Evolutionary conservation across 2,888 invertebrate genomes (phyloP), one percentile per base, ranked within the genome.

Genomic region (Lasioglossum oenotherae): DNA sequence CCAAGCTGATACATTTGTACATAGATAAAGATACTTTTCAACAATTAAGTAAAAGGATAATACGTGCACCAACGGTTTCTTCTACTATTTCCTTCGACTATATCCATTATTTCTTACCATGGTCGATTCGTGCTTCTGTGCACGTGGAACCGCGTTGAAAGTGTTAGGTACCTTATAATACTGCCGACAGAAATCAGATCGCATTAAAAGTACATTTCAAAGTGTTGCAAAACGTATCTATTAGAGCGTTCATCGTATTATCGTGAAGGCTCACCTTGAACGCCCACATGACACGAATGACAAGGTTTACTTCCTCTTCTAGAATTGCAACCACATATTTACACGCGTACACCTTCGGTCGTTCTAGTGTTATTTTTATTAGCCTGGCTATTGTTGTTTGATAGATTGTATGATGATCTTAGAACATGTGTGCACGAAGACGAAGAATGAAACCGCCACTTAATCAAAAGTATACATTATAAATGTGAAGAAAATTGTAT

Each of bases 281-380:
- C 87, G 78, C 82, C 87, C 78, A 87, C 87, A 87, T 71, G 82
- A 80, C 75, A 80, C 78, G 87, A 85, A 85, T 77, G 72, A 85
- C 84, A 87, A 87, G 81, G 84, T 85, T 84, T 78, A 78, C 78
- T 87, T 87, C 87, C 87, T 87, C 84, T 85, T 87, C 78, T 87
- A 87, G 83, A 79, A 78, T 86, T 87, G 76, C 78, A 76, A 81
- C 74, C 78, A 73, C 82, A 86, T 80, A 80, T 76, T 77, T 82
- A 76, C 57, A 69, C 74, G 60, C 38, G 41, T 74, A 75, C 78
- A 80, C 76, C 72, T 74, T 81, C 57, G 76, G 60, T 60, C 38
- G 57, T 69, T 73, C 49, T 41, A 46, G 75, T 44, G 57, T 69
- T 60, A 38, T 53, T 49, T 69, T 74, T 57, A 77, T 57, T 57